Conservation (phyloP, 1,140 invertebrate species). For the Drosophila jambulina region DNA sequence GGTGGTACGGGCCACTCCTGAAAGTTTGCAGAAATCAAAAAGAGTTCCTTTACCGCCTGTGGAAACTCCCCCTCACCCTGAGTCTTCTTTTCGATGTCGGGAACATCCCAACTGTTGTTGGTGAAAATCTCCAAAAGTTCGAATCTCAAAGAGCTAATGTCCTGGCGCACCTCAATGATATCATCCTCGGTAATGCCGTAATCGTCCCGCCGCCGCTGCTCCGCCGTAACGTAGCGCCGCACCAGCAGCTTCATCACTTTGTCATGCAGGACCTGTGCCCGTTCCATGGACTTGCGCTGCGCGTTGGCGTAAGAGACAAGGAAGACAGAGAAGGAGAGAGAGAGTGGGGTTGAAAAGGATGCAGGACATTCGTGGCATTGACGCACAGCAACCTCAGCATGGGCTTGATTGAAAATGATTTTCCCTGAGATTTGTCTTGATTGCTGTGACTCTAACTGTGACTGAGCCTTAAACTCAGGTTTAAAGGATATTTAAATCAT, state of each 20-base stretch:
- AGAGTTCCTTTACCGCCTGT: background rate
- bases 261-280: constrained; percentile 89
- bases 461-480: background rate
- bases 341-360: constrained; percentile 13
- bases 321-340: background rate
- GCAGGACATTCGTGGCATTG: constrained; percentile 39
- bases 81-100: constrained; percentile 87
- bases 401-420: constrained; percentile 76
- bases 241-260: constrained; percentile 92
- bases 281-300: constrained; percentile 90
- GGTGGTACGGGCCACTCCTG: constrained; percentile 90
- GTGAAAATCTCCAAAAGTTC: constrained; percentile 95
- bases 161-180: constrained; percentile 97
- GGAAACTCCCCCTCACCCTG: constrained; percentile 85
- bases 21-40: background rate
- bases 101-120: constrained; percentile 93
- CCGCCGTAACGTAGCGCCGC: constrained; percentile 92
- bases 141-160: constrained; percentile 94
- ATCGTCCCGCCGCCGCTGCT: constrained; percentile 93
- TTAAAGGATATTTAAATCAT: background rate
- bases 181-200: constrained; percentile 97
- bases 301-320: constrained; percentile 15
- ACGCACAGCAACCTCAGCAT: constrained; percentile 62
- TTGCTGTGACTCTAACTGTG: constrained; percentile 12
- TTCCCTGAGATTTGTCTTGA: constrained; percentile 65